Base-by-base conservation (phyloP, 1,140 invertebrate species). In the Steinernema feltiae region DNA sequence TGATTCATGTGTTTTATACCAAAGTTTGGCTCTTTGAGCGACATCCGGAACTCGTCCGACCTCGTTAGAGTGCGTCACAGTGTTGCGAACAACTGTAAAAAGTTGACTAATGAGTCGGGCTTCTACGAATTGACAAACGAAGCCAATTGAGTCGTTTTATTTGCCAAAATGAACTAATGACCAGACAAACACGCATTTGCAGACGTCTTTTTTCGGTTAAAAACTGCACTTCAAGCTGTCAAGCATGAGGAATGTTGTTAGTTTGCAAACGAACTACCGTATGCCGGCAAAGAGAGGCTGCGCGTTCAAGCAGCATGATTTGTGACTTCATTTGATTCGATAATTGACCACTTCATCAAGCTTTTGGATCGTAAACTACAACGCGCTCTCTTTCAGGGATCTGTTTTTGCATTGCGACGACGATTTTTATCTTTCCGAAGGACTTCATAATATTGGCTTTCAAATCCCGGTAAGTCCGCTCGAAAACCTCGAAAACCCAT, bases 381-480 rank as follows among this genome's bases (percentile, higher is more conserved):
- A 41, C 35, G 18, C 35, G 35, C 18, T 41, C n/a, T 41, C 7
- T 71, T 71, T 32, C 73, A 82, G 81, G 46, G 80, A 82, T 30
- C 69, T 82, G 1, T 71, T 69, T 17, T 30, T 75, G n/a, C 75
- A 82, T 48, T 82, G 83, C 69, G 78, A 73, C 30, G 83, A 84
- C 35, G 30, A 70, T 32, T 73, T 76, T 29, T 78, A 85, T 70
- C 53, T 82, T 24, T 63, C 46, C 31, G 71, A 70, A 29, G 81
- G 81, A n/a, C 63, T 83, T 53, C 83, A 82, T 69, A 73, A 70
- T 41, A 69, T 82, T 32, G 75, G 70, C n/a, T 82, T 82, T 74
- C 32, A 70, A 70, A 73, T 78, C 2, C 82, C 79, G 69, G 79
- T 82, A 29, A 76, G 30, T 21, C 31, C 18, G 18, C n/a, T n/a